Conservation (phyloP, 2,888 invertebrate species). For the Andricus curvator region DNA sequence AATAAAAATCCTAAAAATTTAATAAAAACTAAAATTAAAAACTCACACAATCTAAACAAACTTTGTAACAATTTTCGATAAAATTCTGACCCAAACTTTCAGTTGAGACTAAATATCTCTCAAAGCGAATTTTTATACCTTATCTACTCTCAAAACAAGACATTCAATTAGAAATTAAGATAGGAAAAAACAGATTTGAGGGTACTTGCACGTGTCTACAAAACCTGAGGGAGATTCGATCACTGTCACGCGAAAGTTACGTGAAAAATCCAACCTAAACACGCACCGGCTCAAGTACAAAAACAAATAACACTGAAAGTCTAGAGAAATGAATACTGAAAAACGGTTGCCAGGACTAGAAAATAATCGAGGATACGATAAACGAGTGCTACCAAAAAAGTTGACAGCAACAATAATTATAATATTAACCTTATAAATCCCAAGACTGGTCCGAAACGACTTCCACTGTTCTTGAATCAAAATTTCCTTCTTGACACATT, state of each 20-base stretch:
- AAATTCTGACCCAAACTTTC: neutral
- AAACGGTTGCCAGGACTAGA: neutral
- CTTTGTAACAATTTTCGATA: neutral
- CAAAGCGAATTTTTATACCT: neutral
- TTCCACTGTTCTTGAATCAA: neutral
- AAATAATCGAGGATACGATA: neutral
- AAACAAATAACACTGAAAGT: constrained; percentile 15
- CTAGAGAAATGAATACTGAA: neutral
- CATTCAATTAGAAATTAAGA: constrained; percentile 11
- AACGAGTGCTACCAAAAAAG: neutral
- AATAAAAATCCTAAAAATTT: no score
- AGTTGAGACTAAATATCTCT: neutral
- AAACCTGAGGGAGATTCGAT: neutral
- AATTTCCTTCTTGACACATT: constrained; percentile 5
- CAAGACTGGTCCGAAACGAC: neutral
- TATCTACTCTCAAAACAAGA: neutral
- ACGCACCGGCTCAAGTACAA: constrained; percentile 27
- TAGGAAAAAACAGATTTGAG: neutral
- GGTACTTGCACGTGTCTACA: constrained; percentile 3
- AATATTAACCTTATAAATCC: neutral
- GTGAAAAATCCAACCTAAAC: constrained; percentile 38
- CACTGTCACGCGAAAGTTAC: constrained; percentile 40
- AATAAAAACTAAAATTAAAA: no score
- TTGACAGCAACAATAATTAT: constrained; percentile 1
- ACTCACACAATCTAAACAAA: neutral